Conservation (phyloP, 2,888 invertebrate species). For the Gerris lacustris region DNA sequence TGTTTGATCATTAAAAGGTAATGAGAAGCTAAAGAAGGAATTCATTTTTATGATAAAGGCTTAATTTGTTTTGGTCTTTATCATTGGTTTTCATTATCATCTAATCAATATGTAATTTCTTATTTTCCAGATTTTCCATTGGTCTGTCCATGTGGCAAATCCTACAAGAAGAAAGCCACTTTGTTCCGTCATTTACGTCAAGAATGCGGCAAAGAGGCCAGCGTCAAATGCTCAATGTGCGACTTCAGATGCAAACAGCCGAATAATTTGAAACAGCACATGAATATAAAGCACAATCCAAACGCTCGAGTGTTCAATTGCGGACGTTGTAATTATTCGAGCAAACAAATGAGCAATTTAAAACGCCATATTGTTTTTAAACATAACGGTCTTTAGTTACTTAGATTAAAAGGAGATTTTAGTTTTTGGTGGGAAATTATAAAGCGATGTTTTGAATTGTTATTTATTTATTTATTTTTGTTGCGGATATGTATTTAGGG, state of each 20-base stretch:
- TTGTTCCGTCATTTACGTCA: constrained; percentile 27
- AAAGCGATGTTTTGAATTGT: constrained; percentile 7
- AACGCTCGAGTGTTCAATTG: constrained; percentile 27
- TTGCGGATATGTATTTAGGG: too few species aligned
- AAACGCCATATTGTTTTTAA: constrained; percentile 37
- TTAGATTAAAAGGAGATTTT: too few species aligned
- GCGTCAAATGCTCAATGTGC: constrained; percentile 33
- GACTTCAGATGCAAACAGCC: constrained; percentile 24
- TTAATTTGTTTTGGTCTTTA: neutral
- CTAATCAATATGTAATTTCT: neutral
- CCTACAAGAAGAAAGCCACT: constrained; percentile 18
- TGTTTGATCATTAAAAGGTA: too few species aligned
- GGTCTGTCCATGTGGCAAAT: constrained; percentile 2
- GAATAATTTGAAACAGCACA: constrained; percentile 21
- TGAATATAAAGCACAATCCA: constrained; percentile 16
- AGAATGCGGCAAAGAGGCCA: constrained; percentile 38
- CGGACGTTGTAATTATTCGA: constrained; percentile 38
- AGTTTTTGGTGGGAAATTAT: too few species aligned
- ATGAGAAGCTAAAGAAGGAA: too few species aligned
- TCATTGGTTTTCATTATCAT: neutral
- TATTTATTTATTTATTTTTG: neutral
- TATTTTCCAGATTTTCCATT: neutral
- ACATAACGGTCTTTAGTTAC: too few species aligned
- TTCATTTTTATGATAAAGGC: too few species aligned
- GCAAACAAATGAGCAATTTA: constrained; percentile 40